These are phyloP conservation scores for Salvelinus sp. DNA, from an alignment of 2,113 vertebrate species.

Conservation along the genomic window DNA sequence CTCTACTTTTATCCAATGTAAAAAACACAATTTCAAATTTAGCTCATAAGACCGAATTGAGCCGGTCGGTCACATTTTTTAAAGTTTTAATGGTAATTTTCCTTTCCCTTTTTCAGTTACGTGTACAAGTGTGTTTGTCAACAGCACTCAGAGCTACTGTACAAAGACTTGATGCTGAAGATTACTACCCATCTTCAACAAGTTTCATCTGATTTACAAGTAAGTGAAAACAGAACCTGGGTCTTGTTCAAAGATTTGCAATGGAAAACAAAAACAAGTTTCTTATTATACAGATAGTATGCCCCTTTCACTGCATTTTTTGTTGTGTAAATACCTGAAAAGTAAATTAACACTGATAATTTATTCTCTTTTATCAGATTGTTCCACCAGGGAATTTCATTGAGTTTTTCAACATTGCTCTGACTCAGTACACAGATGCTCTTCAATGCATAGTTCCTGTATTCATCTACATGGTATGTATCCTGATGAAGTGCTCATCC, in stretches of 20 bases:
- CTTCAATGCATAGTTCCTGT: slow-evolving; percentile 97
- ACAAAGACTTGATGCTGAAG: slow-evolving; percentile 93
- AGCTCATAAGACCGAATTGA: no score
- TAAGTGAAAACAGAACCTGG: slow-evolving; percentile 59
- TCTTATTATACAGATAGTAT: no score
- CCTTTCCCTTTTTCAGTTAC: slow-evolving; percentile 76
- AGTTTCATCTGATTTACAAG: slow-evolving; percentile 89
- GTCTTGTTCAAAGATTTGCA: no score
- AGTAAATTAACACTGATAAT: no score
- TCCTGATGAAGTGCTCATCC: not conserved
- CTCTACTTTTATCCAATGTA: no score
- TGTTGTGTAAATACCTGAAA: no score
- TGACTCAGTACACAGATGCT: slow-evolving; percentile 91
- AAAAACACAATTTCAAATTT: no score
- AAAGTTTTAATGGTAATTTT: not conserved
- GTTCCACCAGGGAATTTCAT: slow-evolving; percentile 86
- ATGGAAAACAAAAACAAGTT: no score
- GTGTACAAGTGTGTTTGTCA: slow-evolving; percentile 99
- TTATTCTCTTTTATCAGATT: slow-evolving; percentile 66
- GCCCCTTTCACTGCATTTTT: no score
- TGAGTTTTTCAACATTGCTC: slow-evolving; percentile 90
- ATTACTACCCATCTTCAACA: slow-evolving; percentile 88
- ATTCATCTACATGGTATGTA: slow-evolving; percentile 97
- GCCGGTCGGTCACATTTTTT: no score
- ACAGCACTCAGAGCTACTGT: slow-evolving; percentile 97